Conservation (phyloP, 2,113 vertebrate genomes). For the Gadus macrocephalus region DNA sequence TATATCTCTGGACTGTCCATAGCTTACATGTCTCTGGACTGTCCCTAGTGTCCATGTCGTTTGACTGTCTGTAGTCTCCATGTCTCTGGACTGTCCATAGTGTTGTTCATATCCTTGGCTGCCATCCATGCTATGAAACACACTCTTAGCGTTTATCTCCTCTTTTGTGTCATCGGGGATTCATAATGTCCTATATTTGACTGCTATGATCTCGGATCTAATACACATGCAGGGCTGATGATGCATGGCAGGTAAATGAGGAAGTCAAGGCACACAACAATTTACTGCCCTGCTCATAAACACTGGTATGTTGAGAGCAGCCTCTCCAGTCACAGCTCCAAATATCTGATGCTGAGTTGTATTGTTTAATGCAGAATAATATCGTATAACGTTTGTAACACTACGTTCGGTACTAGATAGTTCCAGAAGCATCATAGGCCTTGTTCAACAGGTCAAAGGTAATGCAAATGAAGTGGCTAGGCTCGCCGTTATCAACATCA, state of each 20-base stretch:
- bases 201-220: not conserved
- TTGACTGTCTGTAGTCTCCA: not conserved
- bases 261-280: slow-evolving; percentile 25
- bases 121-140: not conserved
- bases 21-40: slow-evolving; percentile 5
- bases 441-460: not conserved
- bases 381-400: not conserved
- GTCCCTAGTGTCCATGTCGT: not conserved
- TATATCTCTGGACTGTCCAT: not conserved
- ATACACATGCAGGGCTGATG: not conserved
- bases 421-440: not conserved
- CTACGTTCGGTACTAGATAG: too few relatives aligned
- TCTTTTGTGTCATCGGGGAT: not conserved
- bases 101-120: not conserved
- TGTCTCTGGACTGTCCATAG: too few relatives aligned
- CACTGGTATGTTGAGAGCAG: slow-evolving; percentile 25
- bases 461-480: not conserved
- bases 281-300: slow-evolving; percentile 9
- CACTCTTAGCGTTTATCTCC: not conserved
- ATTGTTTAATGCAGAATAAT: not conserved
- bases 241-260: not conserved
- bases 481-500: not conserved
- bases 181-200: not conserved
- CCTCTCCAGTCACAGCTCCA: slow-evolving; percentile 16
- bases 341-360: not conserved